Base-by-base conservation (phyloP, 2,797 vertebrate species). In the Sardinella longiceps region DNA sequence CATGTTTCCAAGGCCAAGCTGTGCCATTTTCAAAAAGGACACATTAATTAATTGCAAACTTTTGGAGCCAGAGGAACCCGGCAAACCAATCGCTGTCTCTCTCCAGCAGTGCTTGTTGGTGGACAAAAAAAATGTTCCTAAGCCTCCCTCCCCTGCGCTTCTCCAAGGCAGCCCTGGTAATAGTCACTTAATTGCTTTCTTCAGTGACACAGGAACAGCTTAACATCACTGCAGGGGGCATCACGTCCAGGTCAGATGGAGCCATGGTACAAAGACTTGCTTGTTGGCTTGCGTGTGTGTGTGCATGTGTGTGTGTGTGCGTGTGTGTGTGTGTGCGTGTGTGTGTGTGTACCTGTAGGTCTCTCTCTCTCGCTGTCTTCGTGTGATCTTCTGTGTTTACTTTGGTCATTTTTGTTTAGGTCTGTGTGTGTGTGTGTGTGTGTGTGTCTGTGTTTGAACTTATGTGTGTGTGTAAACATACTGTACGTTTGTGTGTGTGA, bases 171-270 rank as follows among this genome's bases (percentile, higher is more conserved):
- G 25, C 81, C 39, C 60, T 84, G 83, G 84, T 87, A n/a, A n/a
- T 87, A 81, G 83, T 86, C 43, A 77, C 23, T 12, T 88, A 85
- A 90, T 88, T 84, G 66, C 81, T 83, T 28, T 58, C 63, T 63
- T 81, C 81, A 81, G 39, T 39, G 48, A 46, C 39, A 45, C 43
- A 60, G 53, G 82, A 85, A 85, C 56, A 85, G 87, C 83, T 89
- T 84, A 84, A 88, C 84, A 84, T 33, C 58, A 37, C 53, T 48
- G 66, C 83, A 53, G 70, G 83, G 28, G 33, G 51, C 77, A 30
- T 58, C 84, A 60, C 50, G 70, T 45, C 48, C 18, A 45, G 82
- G 82, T 86, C 81, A 37, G 5, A 30, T 20, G 23, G 23, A 81
- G 56, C 74, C 51, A 28, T 7, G 30, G 25, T 33, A 18, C 53